These are phyloP conservation scores for Sebastes schlegelii DNA, from an alignment of 2,113 vertebrate species.

Conservation along the genomic window DNA sequence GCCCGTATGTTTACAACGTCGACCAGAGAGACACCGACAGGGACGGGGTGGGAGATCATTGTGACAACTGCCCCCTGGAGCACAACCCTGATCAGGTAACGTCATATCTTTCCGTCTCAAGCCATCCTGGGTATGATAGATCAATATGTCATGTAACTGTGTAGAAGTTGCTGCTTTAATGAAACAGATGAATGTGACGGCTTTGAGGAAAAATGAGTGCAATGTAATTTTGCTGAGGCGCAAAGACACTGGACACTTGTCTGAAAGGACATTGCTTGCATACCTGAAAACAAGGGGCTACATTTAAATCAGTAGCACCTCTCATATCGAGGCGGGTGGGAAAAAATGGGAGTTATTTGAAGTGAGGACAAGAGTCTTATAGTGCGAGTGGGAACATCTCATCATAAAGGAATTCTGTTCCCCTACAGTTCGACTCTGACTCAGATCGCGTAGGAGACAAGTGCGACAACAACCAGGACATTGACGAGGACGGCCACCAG, in stretches of 20 bases:
- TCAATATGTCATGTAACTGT: constrained; percentile 9
- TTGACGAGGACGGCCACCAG: constrained; percentile 98
- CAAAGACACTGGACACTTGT: constrained; percentile 56
- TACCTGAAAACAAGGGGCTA: constrained; percentile 60
- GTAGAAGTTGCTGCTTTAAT: constrained; percentile 41
- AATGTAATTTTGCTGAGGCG: constrained; percentile 41
- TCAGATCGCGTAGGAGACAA: constrained; percentile 96
- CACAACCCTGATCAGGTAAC: constrained; percentile 98
- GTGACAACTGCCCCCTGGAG: constrained; percentile 97
- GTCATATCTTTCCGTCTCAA: constrained; percentile 2
- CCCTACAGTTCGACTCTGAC: constrained; percentile 91
- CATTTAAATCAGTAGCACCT: constrained; percentile 54
- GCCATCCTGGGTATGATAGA: background rate
- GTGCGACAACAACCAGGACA: constrained; percentile 98
- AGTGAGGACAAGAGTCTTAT: constrained; percentile 39
- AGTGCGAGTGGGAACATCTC: constrained; percentile 38
- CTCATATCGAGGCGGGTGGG: constrained; percentile 44
- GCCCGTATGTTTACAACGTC: constrained; percentile 96
- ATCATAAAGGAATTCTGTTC: constrained; percentile 66
- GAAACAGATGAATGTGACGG: constrained; percentile 55
- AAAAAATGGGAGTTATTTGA: constrained; percentile 44
- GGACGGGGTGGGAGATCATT: constrained; percentile 97
- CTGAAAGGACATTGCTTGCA: constrained; percentile 63
- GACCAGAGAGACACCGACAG: constrained; percentile 96
- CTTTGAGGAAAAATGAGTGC: constrained; percentile 23